phyloP scores from a whole-genome alignment of 2,797 vertebrate species.

The Girardinus metallicus region DNA sequence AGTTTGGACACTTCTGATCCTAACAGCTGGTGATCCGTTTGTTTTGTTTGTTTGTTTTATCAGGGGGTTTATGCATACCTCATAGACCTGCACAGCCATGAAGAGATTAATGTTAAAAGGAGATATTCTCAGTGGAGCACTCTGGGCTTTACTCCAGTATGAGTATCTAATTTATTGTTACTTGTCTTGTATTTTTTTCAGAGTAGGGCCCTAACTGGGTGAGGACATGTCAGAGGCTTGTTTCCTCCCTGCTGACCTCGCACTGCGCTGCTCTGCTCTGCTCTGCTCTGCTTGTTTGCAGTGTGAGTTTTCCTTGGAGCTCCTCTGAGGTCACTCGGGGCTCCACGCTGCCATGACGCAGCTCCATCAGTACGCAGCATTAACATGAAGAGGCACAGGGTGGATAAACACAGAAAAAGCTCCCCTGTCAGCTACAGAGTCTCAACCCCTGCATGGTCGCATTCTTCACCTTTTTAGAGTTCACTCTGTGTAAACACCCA shows the following conservation, averaged over 20 bases:
- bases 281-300: constrained; percentile 41
- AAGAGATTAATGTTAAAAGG: neutral
- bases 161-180: constrained; percentile 52
- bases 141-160: constrained; percentile 45
- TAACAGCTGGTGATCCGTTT: neutral
- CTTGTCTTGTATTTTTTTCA: constrained; percentile 36
- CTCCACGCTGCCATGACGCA: constrained; percentile 29
- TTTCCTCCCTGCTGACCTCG: constrained; percentile 23
- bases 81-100: neutral
- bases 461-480: constrained; percentile 19
- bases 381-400: constrained; percentile 31
- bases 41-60: neutral
- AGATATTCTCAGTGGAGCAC: neutral
- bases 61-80: neutral
- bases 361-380: constrained; percentile 26
- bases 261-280: constrained; percentile 12
- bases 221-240: constrained; percentile 15
- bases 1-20: neutral
- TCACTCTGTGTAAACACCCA: neutral
- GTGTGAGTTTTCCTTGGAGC: constrained; percentile 31
- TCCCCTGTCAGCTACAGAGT: constrained; percentile 17
- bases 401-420: constrained; percentile 15
- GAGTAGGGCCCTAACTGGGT: constrained; percentile 31
- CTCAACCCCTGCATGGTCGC: constrained; percentile 16
- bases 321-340: constrained; percentile 25